Conservation (phyloP, 2,888 invertebrate species). For the Ophioninae sp. region DNA sequence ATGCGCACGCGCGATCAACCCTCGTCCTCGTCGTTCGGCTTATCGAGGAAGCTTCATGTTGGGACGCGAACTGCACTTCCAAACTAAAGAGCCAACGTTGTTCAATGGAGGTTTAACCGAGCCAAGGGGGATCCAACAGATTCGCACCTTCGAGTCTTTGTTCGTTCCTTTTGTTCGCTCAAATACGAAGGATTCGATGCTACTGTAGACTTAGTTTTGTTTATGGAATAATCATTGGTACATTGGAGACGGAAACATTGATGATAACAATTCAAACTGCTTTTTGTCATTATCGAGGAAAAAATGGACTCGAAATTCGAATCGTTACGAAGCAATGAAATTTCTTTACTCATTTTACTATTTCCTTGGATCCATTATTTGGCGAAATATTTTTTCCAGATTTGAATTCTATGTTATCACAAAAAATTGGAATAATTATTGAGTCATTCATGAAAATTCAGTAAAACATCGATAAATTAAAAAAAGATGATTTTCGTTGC, state of each 20-base stretch:
- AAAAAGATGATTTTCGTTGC: too few relatives aligned
- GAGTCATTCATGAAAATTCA: too few relatives aligned
- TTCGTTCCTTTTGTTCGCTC: neutral
- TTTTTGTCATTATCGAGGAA: too few relatives aligned
- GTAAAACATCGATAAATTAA: too few relatives aligned
- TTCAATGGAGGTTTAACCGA: neutral
- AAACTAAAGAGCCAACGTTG: neutral
- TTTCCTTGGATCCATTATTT: too few relatives aligned
- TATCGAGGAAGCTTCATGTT: slow-evolving; percentile 13
- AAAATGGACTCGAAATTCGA: too few relatives aligned
- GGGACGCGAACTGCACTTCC: neutral
- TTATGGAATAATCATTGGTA: neutral
- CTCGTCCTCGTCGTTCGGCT: slow-evolving; percentile 12
- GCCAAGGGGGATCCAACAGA: neutral
- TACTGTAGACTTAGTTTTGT: neutral
- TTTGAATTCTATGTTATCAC: too few relatives aligned
- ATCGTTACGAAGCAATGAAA: too few relatives aligned
- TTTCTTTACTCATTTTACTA: too few relatives aligned
- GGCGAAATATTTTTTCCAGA: too few relatives aligned
- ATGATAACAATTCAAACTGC: too few relatives aligned
- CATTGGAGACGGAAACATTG: neutral
- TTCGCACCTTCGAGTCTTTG: neutral
- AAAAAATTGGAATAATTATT: too few relatives aligned
- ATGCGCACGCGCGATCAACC: slow-evolving; percentile 36
- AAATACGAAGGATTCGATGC: neutral